phyloP scores from a whole-genome alignment of 2,888 invertebrate species.

The Agrotis ipsilon region DNA sequence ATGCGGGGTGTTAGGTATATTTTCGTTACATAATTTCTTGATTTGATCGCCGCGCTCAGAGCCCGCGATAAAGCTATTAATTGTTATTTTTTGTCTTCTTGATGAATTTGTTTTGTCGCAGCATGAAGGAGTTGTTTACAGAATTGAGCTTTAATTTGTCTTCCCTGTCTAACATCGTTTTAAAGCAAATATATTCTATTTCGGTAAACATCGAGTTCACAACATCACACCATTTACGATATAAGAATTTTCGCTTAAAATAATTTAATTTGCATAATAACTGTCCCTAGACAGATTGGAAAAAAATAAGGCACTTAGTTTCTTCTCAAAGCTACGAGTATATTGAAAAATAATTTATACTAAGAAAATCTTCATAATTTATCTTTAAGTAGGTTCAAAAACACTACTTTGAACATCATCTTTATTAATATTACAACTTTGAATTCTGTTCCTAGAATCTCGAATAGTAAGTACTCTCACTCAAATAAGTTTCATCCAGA shows the following conservation, averaged over 20 bases:
- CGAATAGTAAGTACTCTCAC: background rate
- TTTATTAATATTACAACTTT: background rate
- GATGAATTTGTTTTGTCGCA: background rate
- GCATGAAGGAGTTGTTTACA: background rate
- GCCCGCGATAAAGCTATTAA: too few relatives aligned
- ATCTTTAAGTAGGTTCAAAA: constrained; percentile 1
- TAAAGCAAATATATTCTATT: too few relatives aligned
- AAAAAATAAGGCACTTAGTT: constrained; percentile 42
- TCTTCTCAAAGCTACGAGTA: background rate
- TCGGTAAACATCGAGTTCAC: background rate
- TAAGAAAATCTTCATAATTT: background rate
- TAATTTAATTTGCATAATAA: constrained; percentile 55
- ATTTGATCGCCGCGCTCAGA: too few relatives aligned
- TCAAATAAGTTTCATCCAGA: too few relatives aligned
- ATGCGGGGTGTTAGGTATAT: too few relatives aligned
- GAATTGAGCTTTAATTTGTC: background rate
- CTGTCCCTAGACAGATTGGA: constrained; percentile 18
- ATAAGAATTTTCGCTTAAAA: constrained; percentile 9
- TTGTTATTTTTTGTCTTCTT: background rate
- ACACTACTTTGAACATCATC: background rate
- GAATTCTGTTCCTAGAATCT: background rate
- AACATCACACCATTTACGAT: background rate
- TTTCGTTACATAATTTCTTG: too few relatives aligned
- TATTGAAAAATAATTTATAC: constrained; percentile 1
- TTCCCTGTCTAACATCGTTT: too few relatives aligned